These are phyloP conservation scores for Atta texana DNA, from an alignment of 1,140 invertebrate genomes.

Conservation along the genomic window DNA sequence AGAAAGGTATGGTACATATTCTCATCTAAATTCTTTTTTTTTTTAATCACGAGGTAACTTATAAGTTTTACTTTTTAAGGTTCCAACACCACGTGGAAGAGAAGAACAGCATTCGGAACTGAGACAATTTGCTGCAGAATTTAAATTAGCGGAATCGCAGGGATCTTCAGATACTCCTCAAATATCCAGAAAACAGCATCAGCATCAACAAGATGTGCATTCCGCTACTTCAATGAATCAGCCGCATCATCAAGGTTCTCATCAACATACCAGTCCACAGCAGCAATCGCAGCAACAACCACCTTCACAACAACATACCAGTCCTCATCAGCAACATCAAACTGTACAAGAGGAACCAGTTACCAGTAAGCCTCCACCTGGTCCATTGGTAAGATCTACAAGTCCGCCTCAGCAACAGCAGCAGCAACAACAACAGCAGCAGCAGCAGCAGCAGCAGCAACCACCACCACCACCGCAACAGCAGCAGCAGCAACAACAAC, in stretches of 20 bases:
- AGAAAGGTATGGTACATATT: constrained; percentile 77
- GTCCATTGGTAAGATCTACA: constrained; percentile 77
- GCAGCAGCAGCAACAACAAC: constrained; percentile 68
- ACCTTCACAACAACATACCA: constrained; percentile 69
- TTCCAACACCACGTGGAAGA: constrained; percentile 80
- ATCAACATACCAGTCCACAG: constrained; percentile 79
- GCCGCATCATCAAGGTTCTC: constrained; percentile 78
- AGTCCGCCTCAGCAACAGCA: constrained; percentile 86
- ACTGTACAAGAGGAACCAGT: constrained; percentile 79
- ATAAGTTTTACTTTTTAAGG: constrained; percentile 56
- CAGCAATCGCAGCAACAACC: constrained; percentile 71
- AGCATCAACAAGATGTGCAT: constrained; percentile 81
- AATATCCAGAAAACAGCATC: constrained; percentile 79
- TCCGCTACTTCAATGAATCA: constrained; percentile 70
- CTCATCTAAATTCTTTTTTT: not conserved
- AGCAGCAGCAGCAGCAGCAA: constrained; percentile 69
- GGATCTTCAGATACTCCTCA: constrained; percentile 77
- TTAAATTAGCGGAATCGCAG: constrained; percentile 86
- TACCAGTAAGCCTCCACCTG: constrained; percentile 81
- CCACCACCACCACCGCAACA: constrained; percentile 73
- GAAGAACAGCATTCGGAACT: constrained; percentile 87
- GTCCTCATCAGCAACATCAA: constrained; percentile 76
- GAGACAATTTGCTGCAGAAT: constrained; percentile 88
- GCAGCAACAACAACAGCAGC: constrained; percentile 82
- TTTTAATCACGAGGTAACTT: not conserved